phyloP scores from a whole-genome alignment of 2,888 invertebrate genomes.

The Scotopteryx bipunctaria region DNA sequence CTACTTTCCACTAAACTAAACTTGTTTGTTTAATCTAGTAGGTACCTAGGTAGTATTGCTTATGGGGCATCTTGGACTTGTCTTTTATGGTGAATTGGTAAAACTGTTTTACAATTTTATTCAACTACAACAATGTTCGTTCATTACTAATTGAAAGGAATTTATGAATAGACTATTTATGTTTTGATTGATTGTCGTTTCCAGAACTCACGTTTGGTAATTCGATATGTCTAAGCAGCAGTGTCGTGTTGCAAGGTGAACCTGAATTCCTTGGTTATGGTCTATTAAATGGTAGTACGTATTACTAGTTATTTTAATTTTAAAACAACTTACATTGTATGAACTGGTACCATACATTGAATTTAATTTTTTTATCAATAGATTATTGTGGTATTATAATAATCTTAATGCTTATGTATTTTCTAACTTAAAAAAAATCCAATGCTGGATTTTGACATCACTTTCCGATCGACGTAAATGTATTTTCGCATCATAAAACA shows the following conservation, averaged over 20 bases:
- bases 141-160: too few species aligned
- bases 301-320: too few species aligned
- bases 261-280: constrained; percentile 60
- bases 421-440: too few species aligned
- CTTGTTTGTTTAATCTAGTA: constrained; percentile 15
- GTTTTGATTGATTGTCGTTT: constrained; percentile 45
- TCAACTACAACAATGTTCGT: too few species aligned
- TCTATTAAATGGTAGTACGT: constrained; percentile 50
- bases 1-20: constrained; percentile 61
- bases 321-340: too few species aligned
- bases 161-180: constrained; percentile 17
- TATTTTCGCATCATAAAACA: neutral
- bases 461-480: neutral
- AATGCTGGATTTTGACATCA: neutral
- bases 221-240: constrained; percentile 42
- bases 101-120: too few species aligned
- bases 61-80: too few species aligned
- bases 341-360: too few species aligned
- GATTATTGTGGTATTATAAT: too few species aligned
- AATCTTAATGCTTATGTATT: too few species aligned
- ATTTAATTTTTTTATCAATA: too few species aligned
- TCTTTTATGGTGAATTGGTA: too few species aligned
- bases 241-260: constrained; percentile 57
- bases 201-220: constrained; percentile 54
- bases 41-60: neutral